Base-by-base conservation (phyloP, 2,797 vertebrate genomes). In the Sylvilagus floridanus region DNA sequence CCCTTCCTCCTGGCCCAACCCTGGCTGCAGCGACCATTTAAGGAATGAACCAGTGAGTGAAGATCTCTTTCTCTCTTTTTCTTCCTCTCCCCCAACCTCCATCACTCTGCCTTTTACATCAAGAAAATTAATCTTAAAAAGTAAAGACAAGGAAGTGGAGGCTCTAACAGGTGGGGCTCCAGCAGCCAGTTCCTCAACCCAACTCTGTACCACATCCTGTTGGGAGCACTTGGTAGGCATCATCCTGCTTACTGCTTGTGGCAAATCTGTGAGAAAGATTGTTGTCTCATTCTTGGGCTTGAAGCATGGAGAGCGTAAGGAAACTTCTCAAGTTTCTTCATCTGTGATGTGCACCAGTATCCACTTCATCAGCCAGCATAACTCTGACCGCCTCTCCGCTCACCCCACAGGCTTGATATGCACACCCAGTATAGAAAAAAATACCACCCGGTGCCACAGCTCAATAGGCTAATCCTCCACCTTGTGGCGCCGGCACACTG, bases 341-440 rank as follows among this genome's bases (percentile, higher is more conserved):
- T 37, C 68, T 52, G 37, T 22, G 37, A 57, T 22, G 3, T 19
- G 5, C 2, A 7, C 7, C 9, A 26, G 69, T 11, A 22, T 3
- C 22, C 0, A 0, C 13, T 10, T 42, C 35, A 5, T 17, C 30
- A 42, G 47, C 0, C 30, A 42, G 47, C 0, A n/a, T 1, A 1
- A 8, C 2, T 21, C 22, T 37, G 42, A n/a, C 13, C 30, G 30
- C 26, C 47, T 24, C 62, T 28, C 13, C 2, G 28, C 28, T 7
- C 35, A 3, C 35, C 7, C 0, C 8, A 4, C 0, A 1, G 32
- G 0, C 12, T 7, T 52, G 10, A 9, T 54, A 10, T 42, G 3
- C 2, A 5, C 4, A 4, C 4, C 5, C 30, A 84, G 7, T 1
- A 12, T 13, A 52, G 5, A 47, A 82, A 47, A 86, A 62, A 9